These are phyloP conservation scores for Trematomus loennbergii DNA, from an alignment of 2,113 vertebrate genomes.

Conservation along the genomic window DNA sequence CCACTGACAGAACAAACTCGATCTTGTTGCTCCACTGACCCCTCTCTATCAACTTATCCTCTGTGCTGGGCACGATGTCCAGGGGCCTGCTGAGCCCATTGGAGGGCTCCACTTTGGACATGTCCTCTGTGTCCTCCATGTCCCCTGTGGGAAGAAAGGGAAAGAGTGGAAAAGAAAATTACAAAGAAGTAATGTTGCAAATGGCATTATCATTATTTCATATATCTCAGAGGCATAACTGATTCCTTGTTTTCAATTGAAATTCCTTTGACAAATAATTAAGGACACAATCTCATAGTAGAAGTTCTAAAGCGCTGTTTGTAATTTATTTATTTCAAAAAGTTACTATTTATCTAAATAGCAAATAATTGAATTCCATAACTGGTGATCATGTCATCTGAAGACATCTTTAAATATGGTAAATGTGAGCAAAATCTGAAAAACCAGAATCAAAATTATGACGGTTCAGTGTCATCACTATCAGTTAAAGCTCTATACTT, in stretches of 20 bases:
- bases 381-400: no score
- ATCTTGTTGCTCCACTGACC: slow-evolving; percentile 96
- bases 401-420: no score
- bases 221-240: background rate
- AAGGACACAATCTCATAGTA: background rate
- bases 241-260: background rate
- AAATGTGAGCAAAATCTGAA: no score
- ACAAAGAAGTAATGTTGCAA: background rate
- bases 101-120: slow-evolving; percentile 67
- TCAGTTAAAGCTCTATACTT: no score
- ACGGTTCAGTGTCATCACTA: no score
- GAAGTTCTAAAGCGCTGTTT: background rate
- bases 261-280: background rate
- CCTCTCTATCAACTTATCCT: slow-evolving; percentile 85
- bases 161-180: background rate
- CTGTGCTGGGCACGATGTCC: slow-evolving; percentile 72
- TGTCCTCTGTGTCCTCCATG: slow-evolving; percentile 66
- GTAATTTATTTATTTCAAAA: background rate
- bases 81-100: slow-evolving; percentile 75
- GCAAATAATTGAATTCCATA: background rate
- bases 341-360: background rate
- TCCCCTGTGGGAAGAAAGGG: slow-evolving; percentile 47
- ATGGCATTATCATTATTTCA: background rate
- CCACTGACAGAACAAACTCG: slow-evolving; percentile 94
- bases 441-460: no score